Base-by-base conservation (phyloP, 2,888 invertebrate species). In the Ecliptopera silaceata region DNA sequence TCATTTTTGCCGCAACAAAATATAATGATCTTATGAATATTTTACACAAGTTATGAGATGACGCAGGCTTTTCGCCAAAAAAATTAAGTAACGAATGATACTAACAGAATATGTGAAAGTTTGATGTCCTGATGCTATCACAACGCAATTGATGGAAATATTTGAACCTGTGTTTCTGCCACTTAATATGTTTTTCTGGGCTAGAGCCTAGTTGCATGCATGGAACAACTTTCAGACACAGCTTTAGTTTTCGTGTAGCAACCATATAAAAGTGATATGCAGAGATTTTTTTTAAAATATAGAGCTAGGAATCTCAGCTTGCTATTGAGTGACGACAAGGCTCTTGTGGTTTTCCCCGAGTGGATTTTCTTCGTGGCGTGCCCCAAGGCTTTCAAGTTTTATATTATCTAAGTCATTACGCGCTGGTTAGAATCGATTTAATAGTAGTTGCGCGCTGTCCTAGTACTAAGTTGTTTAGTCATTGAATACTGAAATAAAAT, bases 371-470 rank as follows among this genome's bases (percentile, higher is more conserved):
- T 29, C 15, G 48, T 49, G 44, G 15, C 55, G 39, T 39, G 56
- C 39, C 17, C 32, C 56, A 58, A 53, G 58, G 58, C 45, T 50
- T 44, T 49, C 31, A 29, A 49, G 26, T 49, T 49, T 45, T 53
- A 55, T 45, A 58, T 54, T 49, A n/a, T n/a, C 31, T 48, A 44
- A 53, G 41, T 46, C 41, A 55, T 55, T 43, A 49, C 48, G 46
- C 34, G 48, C 32, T 48, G 31, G 22, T 43, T 26, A 36, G n/a
- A 38, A 55, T 55, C 55, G 55, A 55, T 55, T 44, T 49, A 44
- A 18, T 31, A 32, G 18, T 39, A 10, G 12, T 34, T 32, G 32
- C 18, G 38, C 44, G 10, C 13, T 12, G 38, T 18, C 12, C 22
- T 42, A 15, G 13, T 13, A 29, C 22, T 10, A 10, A 43, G 22